Base-by-base conservation (phyloP, 2,797 vertebrate genomes). In the Myotis myotis region DNA sequence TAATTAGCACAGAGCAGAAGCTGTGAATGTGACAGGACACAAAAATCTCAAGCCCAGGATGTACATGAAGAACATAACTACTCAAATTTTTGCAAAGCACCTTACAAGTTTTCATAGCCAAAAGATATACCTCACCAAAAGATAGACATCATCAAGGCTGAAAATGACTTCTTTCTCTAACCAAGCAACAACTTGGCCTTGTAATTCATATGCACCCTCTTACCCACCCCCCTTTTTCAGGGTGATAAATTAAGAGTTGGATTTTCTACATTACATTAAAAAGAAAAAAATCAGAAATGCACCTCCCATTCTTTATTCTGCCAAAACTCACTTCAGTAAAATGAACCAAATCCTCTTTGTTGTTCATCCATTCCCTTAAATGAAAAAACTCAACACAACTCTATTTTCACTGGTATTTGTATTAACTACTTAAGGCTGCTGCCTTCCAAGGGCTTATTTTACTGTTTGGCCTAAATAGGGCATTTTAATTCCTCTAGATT, bases 401-500 rank as follows among this genome's bases (percentile, higher is more conserved):
- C n/a, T 60, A 72, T 87, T 87, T 49, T 92, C 33, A 25, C 53
- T 71, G 19, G 41, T 53, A 44, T 44, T 49, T 71, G 41, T n/a
- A 80, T 68, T 84, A 93, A 91, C 87, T 85, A 68, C n/a, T 76
- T 92, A 76, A 80, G 22, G 10, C 16, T 62, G 12, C 4, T 47
- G 60, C 47, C 71, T 93, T 87, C 76, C 76, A 93, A 87, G 53
- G 33, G 30, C 22, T 89, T 36, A 81, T 68, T 94, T 22, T 96
- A 53, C 53, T 86, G 17, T 57, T 10, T 71, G 78, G 33, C 33
- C 47, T 57, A 55, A 81, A 57, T 47, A 72, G 83, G 17, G n/a
- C 51, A 82, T 81, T 94, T 95, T 91, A 93, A 78, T 76, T 96
- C 51, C 36, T 88, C 71, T 88, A 36, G 49, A 94, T 33, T 44